These are phyloP conservation scores for Lasioglossum calceatum DNA, from an alignment of 2,888 invertebrate genomes.

Conservation along the genomic window DNA sequence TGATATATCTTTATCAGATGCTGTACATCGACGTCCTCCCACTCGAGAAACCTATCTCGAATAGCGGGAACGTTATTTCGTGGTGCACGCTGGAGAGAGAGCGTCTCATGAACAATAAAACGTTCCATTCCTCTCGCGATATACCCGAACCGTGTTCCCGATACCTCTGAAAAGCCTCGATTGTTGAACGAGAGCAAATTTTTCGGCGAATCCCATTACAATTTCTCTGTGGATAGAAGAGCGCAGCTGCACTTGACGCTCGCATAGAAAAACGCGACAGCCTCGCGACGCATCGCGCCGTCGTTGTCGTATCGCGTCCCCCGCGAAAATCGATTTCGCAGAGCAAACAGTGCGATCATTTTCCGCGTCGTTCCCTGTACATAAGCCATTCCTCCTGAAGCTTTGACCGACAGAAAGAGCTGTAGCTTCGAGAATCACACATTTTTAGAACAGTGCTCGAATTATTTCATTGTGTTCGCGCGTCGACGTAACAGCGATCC, in stretches of 20 bases:
- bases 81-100: not conserved
- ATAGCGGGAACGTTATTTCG: not conserved
- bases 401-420: constrained; percentile 54
- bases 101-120: not conserved
- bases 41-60: not conserved
- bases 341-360: constrained; percentile 29
- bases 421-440: constrained; percentile 50
- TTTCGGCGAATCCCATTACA: not conserved
- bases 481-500: constrained; percentile 33
- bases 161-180: not conserved
- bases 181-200: not conserved
- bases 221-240: not conserved
- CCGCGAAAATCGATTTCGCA: constrained; percentile 43
- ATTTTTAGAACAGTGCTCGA: constrained; percentile 65
- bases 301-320: not conserved
- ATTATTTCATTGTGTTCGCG: constrained; percentile 43
- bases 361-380: constrained; percentile 58
- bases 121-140: not conserved
- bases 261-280: not conserved
- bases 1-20: not conserved
- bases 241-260: not conserved
- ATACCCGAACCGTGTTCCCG: not conserved
- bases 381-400: constrained; percentile 55
- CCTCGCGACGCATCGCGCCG: not conserved
- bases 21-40: not conserved